Base-by-base conservation (phyloP, 2,113 vertebrate genomes). In the Sclerurus mexicanus region DNA sequence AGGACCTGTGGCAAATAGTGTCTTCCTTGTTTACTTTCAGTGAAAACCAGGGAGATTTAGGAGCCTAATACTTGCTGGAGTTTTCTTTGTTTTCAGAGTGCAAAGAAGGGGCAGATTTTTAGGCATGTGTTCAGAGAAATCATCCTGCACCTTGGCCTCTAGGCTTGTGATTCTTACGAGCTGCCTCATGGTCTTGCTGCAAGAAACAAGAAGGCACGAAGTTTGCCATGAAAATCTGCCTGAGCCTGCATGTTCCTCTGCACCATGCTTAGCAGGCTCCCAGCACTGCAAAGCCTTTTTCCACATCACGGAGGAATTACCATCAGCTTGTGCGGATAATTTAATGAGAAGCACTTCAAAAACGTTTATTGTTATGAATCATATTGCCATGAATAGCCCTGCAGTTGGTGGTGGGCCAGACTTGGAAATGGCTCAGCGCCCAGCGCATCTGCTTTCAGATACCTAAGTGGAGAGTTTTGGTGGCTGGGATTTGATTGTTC, bases 271-370 rank as follows among this genome's bases (percentile, higher is more conserved):
- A 55, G 49, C 58, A 46, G 33, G 33, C 71, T 87, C 24, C 33
- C 35, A 44, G 62, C 82, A n/a, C 16, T 68, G 74, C 25, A 42
- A 88, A 81, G 12, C 46, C 68, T 86, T 55, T 19, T 66, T 90
- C 50, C 23, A 40, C 15, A 3, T 77, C 72, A 66, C 2, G 0
- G 73, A 89, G 93, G 91, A 86, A 89, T 90, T 93, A 40, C 89
- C 64, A 67, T 87, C 91, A 77, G 64, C 31, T 88, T 84, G 56
- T 55, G 56, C 9, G 0, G 19, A 59, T 84, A 92, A 84, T 95
- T 82, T 91, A 96, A 95, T 85, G 91, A 95, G 91, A 86, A 81
- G 86, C 66, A 94, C 69, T 97, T 93, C 84, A 91, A n/a, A 90
- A 86, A 84, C 8, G 0, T 90, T 96, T 84, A 63, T 87, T 78